A percentile compares a stretch with the other conserved stretches of the same genome.
These are phyloP conservation scores for Dasypolia templi DNA, from an alignment of 2,888 invertebrate species.

Conservation along the genomic window DNA sequence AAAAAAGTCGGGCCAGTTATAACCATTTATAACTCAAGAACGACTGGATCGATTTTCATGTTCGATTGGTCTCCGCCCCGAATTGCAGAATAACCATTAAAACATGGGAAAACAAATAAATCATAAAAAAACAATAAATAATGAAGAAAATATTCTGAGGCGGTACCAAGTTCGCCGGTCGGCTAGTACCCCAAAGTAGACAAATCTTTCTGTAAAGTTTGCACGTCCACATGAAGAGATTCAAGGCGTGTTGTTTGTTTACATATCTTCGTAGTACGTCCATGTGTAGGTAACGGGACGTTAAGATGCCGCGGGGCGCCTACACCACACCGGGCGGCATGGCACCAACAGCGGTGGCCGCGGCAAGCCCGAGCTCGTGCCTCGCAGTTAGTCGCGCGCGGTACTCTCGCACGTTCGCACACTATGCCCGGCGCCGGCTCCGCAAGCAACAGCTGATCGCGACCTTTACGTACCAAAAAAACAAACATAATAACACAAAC, in stretches of 20 bases:
- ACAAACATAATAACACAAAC: conserved; percentile 76
- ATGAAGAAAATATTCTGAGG: no score
- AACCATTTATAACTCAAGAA: no score
- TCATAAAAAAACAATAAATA: no score
- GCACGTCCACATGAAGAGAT: conserved; percentile 62
- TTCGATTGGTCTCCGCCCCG: no score
- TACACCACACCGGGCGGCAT: conserved; percentile 59
- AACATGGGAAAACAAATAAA: no score
- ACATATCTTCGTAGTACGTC: conserved; percentile 85
- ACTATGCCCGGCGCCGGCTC: conserved; percentile 69
- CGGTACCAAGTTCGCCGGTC: no score
- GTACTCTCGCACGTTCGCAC: conserved; percentile 80
- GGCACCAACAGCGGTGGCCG: conserved; percentile 44
- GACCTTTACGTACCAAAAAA: conserved; percentile 72
- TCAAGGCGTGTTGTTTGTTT: conserved; percentile 85
- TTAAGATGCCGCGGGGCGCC: conserved; percentile 77
- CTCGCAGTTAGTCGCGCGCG: conserved; percentile 85
- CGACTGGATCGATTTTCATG: no score
- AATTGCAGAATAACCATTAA: no score
- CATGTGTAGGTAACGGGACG: conserved; percentile 86
- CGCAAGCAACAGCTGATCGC: conserved; percentile 83
- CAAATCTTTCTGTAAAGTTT: conserved; percentile 66
- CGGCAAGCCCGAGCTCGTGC: conserved; percentile 43
- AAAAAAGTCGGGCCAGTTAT: no score
- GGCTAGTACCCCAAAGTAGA: conserved; percentile 53